Percentiles rank a stretch among this genome's conserved stretches.
phyloP scores from a whole-genome alignment of 2,888 invertebrate species.

The Parapristionchus giblindavisi region DNA sequence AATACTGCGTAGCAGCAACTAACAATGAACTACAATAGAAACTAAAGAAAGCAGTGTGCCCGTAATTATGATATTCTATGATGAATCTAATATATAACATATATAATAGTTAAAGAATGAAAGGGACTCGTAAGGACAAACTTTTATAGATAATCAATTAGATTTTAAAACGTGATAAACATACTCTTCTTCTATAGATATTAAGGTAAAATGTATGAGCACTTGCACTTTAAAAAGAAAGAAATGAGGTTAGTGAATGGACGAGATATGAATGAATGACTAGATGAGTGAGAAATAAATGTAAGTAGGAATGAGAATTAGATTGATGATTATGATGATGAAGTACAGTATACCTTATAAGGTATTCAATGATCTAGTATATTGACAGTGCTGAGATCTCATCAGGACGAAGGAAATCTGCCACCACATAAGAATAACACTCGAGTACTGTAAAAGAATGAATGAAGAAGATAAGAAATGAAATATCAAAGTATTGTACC shows the following conservation, averaged over 20 bases:
- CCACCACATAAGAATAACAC: constrained; percentile 49
- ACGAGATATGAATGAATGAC: too few species aligned
- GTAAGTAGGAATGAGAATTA: too few species aligned
- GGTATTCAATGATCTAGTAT: not conserved
- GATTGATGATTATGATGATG: too few species aligned
- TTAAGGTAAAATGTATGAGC: too few species aligned
- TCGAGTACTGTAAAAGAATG: constrained; percentile 39
- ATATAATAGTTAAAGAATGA: not conserved
- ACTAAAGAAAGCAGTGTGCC: not conserved
- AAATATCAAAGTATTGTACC: not conserved
- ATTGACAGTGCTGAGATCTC: constrained; percentile 34
- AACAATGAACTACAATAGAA: not conserved
- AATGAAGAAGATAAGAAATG: not conserved
- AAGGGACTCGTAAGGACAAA: too few species aligned
- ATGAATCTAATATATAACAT: not conserved
- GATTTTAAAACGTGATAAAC: too few species aligned
- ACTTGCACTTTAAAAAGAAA: too few species aligned
- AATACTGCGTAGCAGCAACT: not conserved
- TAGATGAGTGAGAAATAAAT: too few species aligned
- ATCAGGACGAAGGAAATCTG: constrained; percentile 52
- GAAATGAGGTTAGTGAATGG: too few species aligned
- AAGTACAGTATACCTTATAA: too few species aligned
- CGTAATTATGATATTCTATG: not conserved
- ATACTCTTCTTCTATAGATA: too few species aligned
- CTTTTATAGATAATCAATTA: too few species aligned